Evolutionary conservation across 2,797 vertebrate species (phyloP).

Genomic region (Myoxocephalus aenaeus): DNA sequence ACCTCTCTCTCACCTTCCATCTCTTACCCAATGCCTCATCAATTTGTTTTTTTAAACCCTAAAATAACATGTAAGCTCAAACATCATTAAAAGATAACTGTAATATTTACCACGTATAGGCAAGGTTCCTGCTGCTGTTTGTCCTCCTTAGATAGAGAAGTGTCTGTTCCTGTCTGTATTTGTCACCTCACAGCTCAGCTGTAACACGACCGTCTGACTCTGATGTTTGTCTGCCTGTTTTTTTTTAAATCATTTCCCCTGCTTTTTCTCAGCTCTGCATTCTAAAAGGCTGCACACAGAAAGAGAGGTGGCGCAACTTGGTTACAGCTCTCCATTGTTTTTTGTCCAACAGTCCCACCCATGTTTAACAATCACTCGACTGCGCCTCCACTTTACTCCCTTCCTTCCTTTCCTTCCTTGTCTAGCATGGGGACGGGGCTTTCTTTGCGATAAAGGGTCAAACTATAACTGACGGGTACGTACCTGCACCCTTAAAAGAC

Average conservation of each 20-base stretch:
- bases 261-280: constrained; percentile 11
- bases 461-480: constrained; percentile 6
- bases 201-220: constrained; percentile 3
- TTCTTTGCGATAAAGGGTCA: neutral
- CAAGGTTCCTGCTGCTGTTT: constrained; percentile 15
- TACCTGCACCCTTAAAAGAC: constrained; percentile 87
- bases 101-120: neutral
- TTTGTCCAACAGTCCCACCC: constrained; percentile 58
- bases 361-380: constrained; percentile 72
- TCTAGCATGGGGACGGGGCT: constrained; percentile 42
- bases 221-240: constrained; percentile 26
- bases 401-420: constrained; percentile 61
- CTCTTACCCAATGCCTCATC: neutral
- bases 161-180: constrained; percentile 30
- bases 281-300: neutral
- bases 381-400: constrained; percentile 65
- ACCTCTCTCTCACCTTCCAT: neutral
- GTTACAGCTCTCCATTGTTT: constrained; percentile 61
- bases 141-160: neutral
- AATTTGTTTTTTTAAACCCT: neutral
- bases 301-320: constrained; percentile 40
- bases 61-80: neutral
- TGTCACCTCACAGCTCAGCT: constrained; percentile 26
- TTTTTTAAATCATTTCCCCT: neutral
- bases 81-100: neutral